Conservation (phyloP, 2,888 invertebrate species). For the Hydriomena furcata region DNA sequence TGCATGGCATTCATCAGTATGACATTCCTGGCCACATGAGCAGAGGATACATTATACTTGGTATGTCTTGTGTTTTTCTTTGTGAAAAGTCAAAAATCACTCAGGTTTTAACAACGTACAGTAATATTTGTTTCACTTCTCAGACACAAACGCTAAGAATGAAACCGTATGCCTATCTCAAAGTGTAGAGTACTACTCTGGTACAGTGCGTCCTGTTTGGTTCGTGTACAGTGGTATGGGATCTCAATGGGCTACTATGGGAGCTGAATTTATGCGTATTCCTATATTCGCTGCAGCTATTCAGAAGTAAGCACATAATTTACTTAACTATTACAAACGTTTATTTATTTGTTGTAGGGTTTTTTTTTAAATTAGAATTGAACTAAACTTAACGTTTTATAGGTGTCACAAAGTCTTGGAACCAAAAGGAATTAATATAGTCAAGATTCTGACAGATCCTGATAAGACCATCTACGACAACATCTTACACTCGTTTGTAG, state of each 20-base stretch:
- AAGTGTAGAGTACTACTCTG: slow-evolving; percentile 52
- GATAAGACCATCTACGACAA: slow-evolving; percentile 82
- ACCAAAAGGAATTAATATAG: slow-evolving; percentile 86
- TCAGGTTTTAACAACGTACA: too few species aligned
- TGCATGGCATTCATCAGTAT: slow-evolving; percentile 69
- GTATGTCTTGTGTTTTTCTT: slow-evolving; percentile 41
- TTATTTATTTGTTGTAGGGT: background rate
- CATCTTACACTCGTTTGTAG: slow-evolving; percentile 88
- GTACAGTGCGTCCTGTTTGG: slow-evolving; percentile 82
- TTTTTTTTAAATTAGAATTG: background rate
- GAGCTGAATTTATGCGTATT: slow-evolving; percentile 84
- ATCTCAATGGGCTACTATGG: slow-evolving; percentile 88
- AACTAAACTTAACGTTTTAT: background rate
- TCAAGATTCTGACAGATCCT: slow-evolving; percentile 85
- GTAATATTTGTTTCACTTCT: too few species aligned
- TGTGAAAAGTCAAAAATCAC: too few species aligned
- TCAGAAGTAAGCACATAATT: slow-evolving; percentile 50
- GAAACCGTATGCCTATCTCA: slow-evolving; percentile 52
- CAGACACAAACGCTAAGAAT: slow-evolving; percentile 44
- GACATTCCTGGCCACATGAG: slow-evolving; percentile 83
- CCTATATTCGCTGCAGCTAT: slow-evolving; percentile 84
- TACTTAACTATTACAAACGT: too few species aligned
- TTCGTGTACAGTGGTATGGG: slow-evolving; percentile 90
- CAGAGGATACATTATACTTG: slow-evolving; percentile 84
- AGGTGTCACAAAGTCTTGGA: slow-evolving; percentile 82